phyloP scores from a whole-genome alignment of 1,140 invertebrate species.

The Halictus rubicundus region DNA sequence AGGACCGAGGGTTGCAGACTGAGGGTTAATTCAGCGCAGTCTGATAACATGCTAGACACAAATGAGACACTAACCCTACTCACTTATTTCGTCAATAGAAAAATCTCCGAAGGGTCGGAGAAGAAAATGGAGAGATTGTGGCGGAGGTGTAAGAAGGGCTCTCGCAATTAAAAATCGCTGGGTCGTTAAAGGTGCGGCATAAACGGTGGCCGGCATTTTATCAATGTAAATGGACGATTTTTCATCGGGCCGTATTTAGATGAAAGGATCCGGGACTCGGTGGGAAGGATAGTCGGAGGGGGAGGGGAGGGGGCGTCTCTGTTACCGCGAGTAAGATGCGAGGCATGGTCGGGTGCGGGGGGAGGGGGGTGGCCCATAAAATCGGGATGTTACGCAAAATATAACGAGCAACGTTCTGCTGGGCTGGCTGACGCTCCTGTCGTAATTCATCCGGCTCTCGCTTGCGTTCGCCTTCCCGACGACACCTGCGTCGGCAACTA shows the following conservation, averaged over 20 bases:
- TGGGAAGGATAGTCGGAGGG: constrained; percentile 64
- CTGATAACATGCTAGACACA: no score
- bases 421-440: constrained; percentile 74
- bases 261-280: neutral
- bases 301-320: constrained; percentile 58
- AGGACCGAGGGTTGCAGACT: no score
- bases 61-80: no score
- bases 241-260: neutral
- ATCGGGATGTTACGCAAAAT: constrained; percentile 81
- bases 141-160: no score
- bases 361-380: constrained; percentile 74
- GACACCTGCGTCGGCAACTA: constrained; percentile 79
- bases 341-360: neutral
- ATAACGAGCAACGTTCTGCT: constrained; percentile 72
- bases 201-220: no score
- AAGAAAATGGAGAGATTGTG: no score
- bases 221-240: neutral
- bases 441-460: constrained; percentile 76
- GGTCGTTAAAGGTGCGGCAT: no score
- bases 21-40: no score
- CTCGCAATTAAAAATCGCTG: no score
- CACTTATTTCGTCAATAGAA: no score
- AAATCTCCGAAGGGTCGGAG: no score
- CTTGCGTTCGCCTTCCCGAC: constrained; percentile 72
- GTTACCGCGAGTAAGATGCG: constrained; percentile 53